These are phyloP conservation scores for Trichonephila clavipes DNA, from an alignment of 1,140 invertebrate genomes.

Conservation along the genomic window DNA sequence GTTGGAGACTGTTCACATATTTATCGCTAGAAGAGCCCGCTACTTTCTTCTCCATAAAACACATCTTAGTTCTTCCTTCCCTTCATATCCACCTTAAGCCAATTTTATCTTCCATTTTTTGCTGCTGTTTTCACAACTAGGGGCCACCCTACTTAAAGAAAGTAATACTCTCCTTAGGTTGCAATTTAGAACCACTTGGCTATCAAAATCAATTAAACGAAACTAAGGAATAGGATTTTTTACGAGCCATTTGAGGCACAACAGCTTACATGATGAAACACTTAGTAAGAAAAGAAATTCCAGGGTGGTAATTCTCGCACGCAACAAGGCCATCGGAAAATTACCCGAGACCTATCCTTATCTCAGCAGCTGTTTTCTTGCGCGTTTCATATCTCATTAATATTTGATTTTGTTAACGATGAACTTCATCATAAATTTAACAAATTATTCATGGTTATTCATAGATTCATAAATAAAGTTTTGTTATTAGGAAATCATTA, in stretches of 20 bases:
- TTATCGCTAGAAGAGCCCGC: constrained; percentile 53
- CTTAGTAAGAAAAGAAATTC: constrained; percentile 9
- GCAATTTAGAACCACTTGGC: constrained; percentile 1
- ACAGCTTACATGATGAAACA: constrained; percentile 25
- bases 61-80: background rate
- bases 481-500: too few relatives aligned
- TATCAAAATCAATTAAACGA: constrained; percentile 26
- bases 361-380: background rate
- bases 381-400: background rate
- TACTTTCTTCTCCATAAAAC: constrained; percentile 50
- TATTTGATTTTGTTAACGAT: background rate
- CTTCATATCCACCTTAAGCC: constrained; percentile 10
- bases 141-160: background rate
- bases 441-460: background rate
- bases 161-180: background rate
- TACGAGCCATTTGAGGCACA: constrained; percentile 8
- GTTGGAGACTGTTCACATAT: constrained; percentile 68
- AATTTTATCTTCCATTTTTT: constrained; percentile 22
- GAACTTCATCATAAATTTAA: background rate
- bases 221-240: background rate
- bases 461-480: too few relatives aligned
- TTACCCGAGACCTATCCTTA: background rate
- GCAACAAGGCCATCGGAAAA: background rate
- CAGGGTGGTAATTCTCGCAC: background rate
- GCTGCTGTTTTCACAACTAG: constrained; percentile 16